These are phyloP conservation scores for Cremastinae sp. DNA, from an alignment of 2,888 invertebrate species.

Conservation along the genomic window DNA sequence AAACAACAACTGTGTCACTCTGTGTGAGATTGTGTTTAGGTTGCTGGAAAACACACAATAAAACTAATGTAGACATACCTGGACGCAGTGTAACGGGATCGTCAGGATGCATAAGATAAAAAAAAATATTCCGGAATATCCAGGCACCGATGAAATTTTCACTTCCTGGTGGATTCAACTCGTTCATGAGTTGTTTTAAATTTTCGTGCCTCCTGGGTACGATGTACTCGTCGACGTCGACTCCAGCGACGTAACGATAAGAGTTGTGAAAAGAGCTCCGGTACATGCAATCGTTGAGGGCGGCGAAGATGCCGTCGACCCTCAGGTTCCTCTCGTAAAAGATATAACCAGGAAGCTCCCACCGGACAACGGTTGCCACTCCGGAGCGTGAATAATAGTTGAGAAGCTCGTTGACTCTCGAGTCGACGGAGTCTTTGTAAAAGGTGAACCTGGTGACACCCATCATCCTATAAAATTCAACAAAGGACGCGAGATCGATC, in stretches of 20 bases:
- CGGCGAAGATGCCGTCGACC: slow-evolving; percentile 77
- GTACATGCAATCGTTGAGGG: slow-evolving; percentile 75
- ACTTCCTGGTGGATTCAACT: slow-evolving; percentile 55
- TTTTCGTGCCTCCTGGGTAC: slow-evolving; percentile 70
- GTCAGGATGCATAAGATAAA: slow-evolving; percentile 80
- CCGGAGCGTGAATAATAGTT: slow-evolving; percentile 75
- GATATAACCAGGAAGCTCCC: slow-evolving; percentile 75
- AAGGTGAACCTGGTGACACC: slow-evolving; percentile 81
- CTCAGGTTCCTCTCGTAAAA: slow-evolving; percentile 77
- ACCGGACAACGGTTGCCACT: slow-evolving; percentile 78
- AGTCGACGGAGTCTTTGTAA: slow-evolving; percentile 78
- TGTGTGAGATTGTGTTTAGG: too few relatives aligned
- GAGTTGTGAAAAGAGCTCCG: slow-evolving; percentile 73
- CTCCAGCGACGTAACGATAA: slow-evolving; percentile 68
- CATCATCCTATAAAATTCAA: slow-evolving; percentile 81
- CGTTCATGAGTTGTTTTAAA: slow-evolving; percentile 73
- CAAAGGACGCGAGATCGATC: slow-evolving; percentile 80
- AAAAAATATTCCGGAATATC: slow-evolving; percentile 81
- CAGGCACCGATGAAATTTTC: slow-evolving; percentile 75
- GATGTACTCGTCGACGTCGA: slow-evolving; percentile 77
- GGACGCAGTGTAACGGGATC: slow-evolving; percentile 76
- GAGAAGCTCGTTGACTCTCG: slow-evolving; percentile 76
- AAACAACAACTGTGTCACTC: too few relatives aligned
- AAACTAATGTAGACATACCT: slow-evolving; percentile 63
- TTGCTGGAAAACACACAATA: too few relatives aligned